Percentiles rank a stretch among this genome's conserved stretches.
Conservation (phyloP, 2,797 vertebrate species). For the Acrossocheilus wenchowensis region DNA sequence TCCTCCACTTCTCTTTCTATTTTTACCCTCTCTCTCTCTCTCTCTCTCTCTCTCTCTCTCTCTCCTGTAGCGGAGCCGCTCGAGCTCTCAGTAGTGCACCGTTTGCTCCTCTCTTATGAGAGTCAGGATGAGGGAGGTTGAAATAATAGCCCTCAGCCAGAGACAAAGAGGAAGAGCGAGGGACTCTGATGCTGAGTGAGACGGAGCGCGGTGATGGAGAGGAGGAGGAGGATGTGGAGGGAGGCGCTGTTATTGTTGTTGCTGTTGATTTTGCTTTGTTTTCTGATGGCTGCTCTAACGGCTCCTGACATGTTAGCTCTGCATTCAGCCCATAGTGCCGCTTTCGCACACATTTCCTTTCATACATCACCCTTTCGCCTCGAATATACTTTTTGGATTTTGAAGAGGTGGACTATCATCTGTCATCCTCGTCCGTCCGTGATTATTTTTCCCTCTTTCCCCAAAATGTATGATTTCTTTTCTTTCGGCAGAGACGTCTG, state of each 20-base stretch:
- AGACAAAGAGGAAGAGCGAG: conserved; percentile 37
- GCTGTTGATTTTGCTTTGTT: conserved; percentile 43
- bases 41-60: not conserved
- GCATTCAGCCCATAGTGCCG: conserved; percentile 61
- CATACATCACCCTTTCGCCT: conserved; percentile 54
- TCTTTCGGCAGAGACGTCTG: conserved; percentile 70
- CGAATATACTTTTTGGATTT: conserved; percentile 64
- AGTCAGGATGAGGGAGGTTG: conserved; percentile 29
- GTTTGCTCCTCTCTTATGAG: conserved; percentile 26
- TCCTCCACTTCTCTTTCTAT: not conserved
- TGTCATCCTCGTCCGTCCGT: conserved; percentile 73
- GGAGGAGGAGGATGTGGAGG: conserved; percentile 28
- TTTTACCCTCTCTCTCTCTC: not conserved
- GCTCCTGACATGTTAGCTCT: conserved; percentile 66
- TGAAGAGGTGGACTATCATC: conserved; percentile 63
- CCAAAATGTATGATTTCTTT: conserved; percentile 49
- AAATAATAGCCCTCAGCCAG: conserved; percentile 49
- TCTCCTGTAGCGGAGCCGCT: conserved; percentile 16
- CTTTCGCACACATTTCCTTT: conserved; percentile 61
- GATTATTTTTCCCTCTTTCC: conserved; percentile 37
- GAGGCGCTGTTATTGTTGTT: conserved; percentile 42
- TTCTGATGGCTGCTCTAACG: conserved; percentile 45
- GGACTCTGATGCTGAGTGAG: conserved; percentile 17
- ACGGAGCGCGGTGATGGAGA: conserved; percentile 29
- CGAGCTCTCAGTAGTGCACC: conserved; percentile 24